Evolutionary conservation across 2,888 invertebrate genomes (phyloP), one percentile per base, ranked within the genome.

Genomic region (Epinotia brunnichana): DNA sequence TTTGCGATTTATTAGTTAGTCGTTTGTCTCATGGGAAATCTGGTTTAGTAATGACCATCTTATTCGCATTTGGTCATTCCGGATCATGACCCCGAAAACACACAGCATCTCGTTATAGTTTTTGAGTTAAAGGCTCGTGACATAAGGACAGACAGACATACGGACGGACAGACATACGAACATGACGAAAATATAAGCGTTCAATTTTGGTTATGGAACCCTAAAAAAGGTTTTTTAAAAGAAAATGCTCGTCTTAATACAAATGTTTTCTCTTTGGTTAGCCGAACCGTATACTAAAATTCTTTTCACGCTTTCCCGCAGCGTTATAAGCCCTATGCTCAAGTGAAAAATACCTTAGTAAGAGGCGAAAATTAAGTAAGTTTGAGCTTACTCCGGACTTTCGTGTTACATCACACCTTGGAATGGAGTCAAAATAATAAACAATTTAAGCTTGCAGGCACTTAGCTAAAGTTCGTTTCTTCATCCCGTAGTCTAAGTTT

Each of bases 391-490:
- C 21, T 59, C 21, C 21, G 9, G 54, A 51, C 19, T 39, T 64
- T 39, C 60, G 29, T 53, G 59, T 41, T 59, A 59, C 59, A 59
- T 39, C 63, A 64, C n/a, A 11, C 53, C 60, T 71, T 71, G 66
- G 60, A 53, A 19, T 60, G 15, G 64, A 64, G 59, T 66, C 66
- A 66, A 71, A 70, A 66, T 71, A 53, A 64, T 71, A 71, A 70
- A 66, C 41, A 59, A 60, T 60, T 66, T 29, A 35, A 35, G 29
- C 41, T 60, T 54, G 60, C 51, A 66, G 48, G 24, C 57, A 59
- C 53, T 64, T 59, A 41, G 41, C 24, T 19, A 24, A 51, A 56
- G 44, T 63, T 57, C 44, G 17, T 21, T 21, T 41, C 41, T 21
- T 60, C 19, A 41, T 60, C 13, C n/a, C 10, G n/a, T 13, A 41